phyloP scores from a whole-genome alignment of 2,797 vertebrate genomes.

The Acanthis flammea region DNA sequence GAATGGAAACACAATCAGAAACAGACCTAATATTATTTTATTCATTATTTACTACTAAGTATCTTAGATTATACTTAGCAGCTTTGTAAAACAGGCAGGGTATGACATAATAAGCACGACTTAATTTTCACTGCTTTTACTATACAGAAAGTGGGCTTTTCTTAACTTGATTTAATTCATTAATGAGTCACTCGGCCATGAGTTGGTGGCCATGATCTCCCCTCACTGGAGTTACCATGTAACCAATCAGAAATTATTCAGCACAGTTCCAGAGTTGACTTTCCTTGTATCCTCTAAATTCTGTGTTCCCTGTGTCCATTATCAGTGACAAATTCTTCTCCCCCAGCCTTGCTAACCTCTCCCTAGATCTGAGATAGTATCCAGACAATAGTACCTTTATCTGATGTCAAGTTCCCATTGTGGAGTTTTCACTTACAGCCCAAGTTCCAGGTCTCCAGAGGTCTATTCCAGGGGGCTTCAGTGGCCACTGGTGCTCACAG shows the following conservation, averaged over 20 bases:
- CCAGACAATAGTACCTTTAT: not conserved
- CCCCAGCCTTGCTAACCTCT: not conserved
- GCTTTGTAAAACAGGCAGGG: not conserved
- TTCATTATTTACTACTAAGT: not conserved
- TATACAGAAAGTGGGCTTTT: not conserved
- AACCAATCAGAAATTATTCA: not conserved
- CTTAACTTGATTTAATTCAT: not conserved
- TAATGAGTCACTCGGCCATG: not conserved
- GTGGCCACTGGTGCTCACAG: not conserved
- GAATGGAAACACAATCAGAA: slow-evolving; percentile 2
- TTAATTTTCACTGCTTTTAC: not conserved
- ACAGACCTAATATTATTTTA: not conserved
- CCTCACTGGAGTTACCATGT: not conserved
- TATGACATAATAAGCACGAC: not conserved
- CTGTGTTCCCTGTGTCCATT: not conserved
- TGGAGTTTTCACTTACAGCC: not conserved
- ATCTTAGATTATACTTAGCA: slow-evolving; percentile 7
- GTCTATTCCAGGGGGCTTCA: fast-evolving
- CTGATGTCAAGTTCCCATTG: not conserved
- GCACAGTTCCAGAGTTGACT: not conserved
- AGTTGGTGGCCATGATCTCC: not conserved
- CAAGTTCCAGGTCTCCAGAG: not conserved
- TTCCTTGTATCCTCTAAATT: not conserved
- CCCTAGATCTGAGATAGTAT: not conserved
- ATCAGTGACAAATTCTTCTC: not conserved